Evolutionary conservation across 2,888 invertebrate genomes (phyloP), one percentile per base, ranked within the genome.

Genomic region (Amphipoea oculea): DNA sequence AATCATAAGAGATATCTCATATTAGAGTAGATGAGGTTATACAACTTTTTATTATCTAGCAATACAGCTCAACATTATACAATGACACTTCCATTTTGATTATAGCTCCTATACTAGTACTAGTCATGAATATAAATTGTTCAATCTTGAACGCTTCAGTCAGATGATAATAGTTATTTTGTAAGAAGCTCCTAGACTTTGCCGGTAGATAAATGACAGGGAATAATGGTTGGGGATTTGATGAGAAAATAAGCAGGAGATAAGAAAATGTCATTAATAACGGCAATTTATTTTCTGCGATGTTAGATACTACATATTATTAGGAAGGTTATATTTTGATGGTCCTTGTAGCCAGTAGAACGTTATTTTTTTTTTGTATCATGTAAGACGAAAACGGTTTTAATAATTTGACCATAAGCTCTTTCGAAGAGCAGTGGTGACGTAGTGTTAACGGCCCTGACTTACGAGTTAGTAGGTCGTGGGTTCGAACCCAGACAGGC

Each of bases 71-170:
- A 63, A 79, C 45, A 65, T 57, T 40, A 60, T 36, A 72, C 60
- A 66, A 57, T 42, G 65, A 48, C 40, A 73, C 84, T 79, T 70
- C 69, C 74, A 82, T 76, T 83, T 81, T 78, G 48, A 78, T 70
- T 78, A 67, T 68, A 78, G 60, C 63, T 78, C 36, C 29, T 66
- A 62, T 67, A 82, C 77, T 80, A 85, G 85, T 67, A 82, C 77
- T 80, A 85, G 85, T 85, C 90, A 90, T 91, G 91, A 92, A 92
- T 92, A 92, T 88, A 91, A 89, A 91, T 91, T 87, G 87, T 84
- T 82, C 87, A 88, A 89, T 92, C 85, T 89, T 84, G 78, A 83
- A 86, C 82, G 83, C 79, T 84, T 76, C 69, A 67, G 73, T 76
- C 69, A 67, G 73, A 81, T 79, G 81, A 85, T 78, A 76, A 86